Base-by-base conservation (phyloP, 2,888 invertebrate genomes). In the Euphydryas editha region DNA sequence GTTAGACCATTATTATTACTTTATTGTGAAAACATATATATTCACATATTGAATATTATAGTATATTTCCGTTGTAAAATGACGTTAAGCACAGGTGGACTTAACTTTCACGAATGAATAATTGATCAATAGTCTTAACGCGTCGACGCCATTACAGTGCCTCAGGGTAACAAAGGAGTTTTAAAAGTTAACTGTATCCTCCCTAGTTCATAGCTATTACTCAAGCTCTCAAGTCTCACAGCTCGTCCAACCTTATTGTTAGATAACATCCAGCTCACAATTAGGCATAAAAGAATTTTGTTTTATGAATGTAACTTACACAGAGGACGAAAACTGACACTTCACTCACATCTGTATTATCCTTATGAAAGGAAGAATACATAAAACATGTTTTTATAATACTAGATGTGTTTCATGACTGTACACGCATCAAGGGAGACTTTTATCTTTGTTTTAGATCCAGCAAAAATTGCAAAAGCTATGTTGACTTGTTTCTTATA, bases 51-150 rank as follows among this genome's bases (percentile, higher is more conserved):
- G 3, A 15, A 3, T 0, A 11, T 15, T 39, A 39, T 3, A n/a
- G 30, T 30, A 7, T 17, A 17, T 17, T 1, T 36, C 10, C 11
- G 2, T 17, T 17, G 15, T n/a, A 2, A 36, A 54, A 13, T 30
- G 20, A 72, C 65, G 72, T 67, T 68, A 51, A 62, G 59, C 87
- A 78, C 90, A 90, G 90, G 89, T 90, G 90, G 87, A 85, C 83
- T 76, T 73, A 73, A 78, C 77, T 81, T 80, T 75, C 78, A 74
- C 76, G 75, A 79, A 79, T 90, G 85, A 88, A 90, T 90, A 88
- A 88, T 89, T 87, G 81, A 90, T 88, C 85, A 80, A 81, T 76
- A 79, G 76, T 78, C 84, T 81, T 85, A 85, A 83, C 84, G 82
- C 81, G 82, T 81, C 78, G 76, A 75, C 77, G 81, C 79, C 79